Percentiles rank a stretch among this genome's conserved stretches.
phyloP scores from a whole-genome alignment of 2,797 vertebrate genomes.

The Syngnathus rostellatus region DNA sequence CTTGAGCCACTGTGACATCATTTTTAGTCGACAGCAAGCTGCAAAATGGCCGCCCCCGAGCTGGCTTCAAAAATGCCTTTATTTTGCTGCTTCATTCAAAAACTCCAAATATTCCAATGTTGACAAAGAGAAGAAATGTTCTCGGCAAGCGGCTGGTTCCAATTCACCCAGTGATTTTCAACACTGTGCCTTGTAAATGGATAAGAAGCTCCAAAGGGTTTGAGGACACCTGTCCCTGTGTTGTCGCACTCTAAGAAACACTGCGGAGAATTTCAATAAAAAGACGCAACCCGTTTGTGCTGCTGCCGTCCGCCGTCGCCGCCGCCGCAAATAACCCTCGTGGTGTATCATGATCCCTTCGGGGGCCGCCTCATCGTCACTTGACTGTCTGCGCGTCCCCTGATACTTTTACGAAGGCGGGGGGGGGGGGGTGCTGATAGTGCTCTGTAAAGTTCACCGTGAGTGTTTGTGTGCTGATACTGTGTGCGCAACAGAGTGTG shows the following conservation, averaged over 20 bases:
- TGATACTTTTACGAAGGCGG: slow-evolving; percentile 30
- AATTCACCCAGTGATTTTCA: slow-evolving; percentile 45
- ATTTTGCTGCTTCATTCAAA: neutral
- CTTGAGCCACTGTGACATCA: too few relatives aligned
- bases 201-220: slow-evolving; percentile 20
- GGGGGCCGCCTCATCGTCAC: slow-evolving; percentile 40
- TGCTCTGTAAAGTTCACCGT: slow-evolving; percentile 49
- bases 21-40: too few relatives aligned
- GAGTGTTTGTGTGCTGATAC: slow-evolving; percentile 27
- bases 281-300: neutral
- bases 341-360: slow-evolving; percentile 26
- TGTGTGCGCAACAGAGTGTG: slow-evolving; percentile 10
- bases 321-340: slow-evolving; percentile 26
- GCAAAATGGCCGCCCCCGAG: too few relatives aligned
- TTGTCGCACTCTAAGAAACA: neutral
- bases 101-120: neutral
- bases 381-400: slow-evolving; percentile 42
- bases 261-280: neutral
- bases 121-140: slow-evolving; percentile 2
- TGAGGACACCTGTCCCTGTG: neutral
- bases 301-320: neutral
- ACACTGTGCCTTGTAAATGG: slow-evolving; percentile 35
- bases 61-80: too few relatives aligned
- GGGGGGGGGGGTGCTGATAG: slow-evolving; percentile 18
- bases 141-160: slow-evolving; percentile 17